phyloP scores from a whole-genome alignment of 2,797 vertebrate genomes.

The Rhinichthys osculus region DNA sequence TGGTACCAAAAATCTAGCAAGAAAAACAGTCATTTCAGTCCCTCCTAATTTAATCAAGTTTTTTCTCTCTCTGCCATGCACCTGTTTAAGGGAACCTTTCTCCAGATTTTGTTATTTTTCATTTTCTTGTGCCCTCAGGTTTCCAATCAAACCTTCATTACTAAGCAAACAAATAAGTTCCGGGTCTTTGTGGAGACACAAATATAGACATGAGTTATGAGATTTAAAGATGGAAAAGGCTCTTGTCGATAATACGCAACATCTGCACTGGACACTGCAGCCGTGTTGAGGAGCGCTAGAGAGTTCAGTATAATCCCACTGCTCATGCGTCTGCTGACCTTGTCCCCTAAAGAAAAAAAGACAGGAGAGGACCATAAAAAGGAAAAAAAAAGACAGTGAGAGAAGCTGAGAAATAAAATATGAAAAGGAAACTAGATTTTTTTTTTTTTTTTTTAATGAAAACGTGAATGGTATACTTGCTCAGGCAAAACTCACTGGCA shows the following conservation, averaged over 20 bases:
- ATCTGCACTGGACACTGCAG: slow-evolving; percentile 74
- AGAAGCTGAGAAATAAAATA: neutral
- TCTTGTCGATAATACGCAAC: slow-evolving; percentile 77
- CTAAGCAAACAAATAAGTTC: slow-evolving; percentile 84
- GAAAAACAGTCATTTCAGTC: slow-evolving; percentile 73
- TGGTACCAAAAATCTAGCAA: slow-evolving; percentile 71
- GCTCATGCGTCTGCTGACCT: slow-evolving; percentile 7
- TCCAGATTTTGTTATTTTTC: slow-evolving; percentile 81
- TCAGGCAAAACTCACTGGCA: too few relatives aligned
- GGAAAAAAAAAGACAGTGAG: neutral
- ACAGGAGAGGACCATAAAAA: neutral
- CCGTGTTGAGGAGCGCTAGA: slow-evolving; percentile 27
- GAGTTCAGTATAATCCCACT: slow-evolving; percentile 14
- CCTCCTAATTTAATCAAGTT: slow-evolving; percentile 70
- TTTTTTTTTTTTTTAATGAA: neutral
- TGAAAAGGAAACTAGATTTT: neutral
- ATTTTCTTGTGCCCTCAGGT: slow-evolving; percentile 82
- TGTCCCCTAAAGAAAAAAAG: neutral
- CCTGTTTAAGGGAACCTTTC: slow-evolving; percentile 77
- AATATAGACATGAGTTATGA: slow-evolving; percentile 85
- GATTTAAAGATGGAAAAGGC: slow-evolving; percentile 73
- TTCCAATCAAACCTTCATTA: slow-evolving; percentile 81
- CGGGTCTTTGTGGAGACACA: slow-evolving; percentile 79
- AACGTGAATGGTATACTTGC: neutral
- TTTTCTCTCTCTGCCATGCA: slow-evolving; percentile 63